Base-by-base conservation (phyloP, 1,140 invertebrate genomes). In the Heliconius eleuchia region DNA sequence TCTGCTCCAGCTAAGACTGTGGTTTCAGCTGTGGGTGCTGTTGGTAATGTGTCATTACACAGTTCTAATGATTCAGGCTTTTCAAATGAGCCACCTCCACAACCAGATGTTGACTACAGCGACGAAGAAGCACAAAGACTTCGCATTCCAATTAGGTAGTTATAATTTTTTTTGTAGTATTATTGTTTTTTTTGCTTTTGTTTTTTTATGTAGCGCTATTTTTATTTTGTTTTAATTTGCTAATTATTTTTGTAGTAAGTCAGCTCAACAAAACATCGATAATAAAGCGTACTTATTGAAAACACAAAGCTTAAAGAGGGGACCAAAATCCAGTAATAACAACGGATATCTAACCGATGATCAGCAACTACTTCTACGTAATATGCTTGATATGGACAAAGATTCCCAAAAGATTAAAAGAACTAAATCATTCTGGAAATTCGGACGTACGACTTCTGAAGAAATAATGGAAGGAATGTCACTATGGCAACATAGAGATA, bases 41-140 rank as follows among this genome's bases (percentile, higher is more conserved):
- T 96, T 46, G 96, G 96, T 73, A 97, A 97, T 87, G 97, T 97
- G 13, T 97, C 97, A 30, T 95, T 98, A 75, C 97, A 98, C 90
- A 98, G 97, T 89, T 98, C 97, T 88, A 98, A 98, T 92, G 98
- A 98, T 93, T 98, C 97, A 85, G 98, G 98, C 37, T 98, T 98
- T 89, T 98, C 97, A 86, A 98, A 98, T 87, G 98, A 98, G 87
- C 97, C 97, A 13, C 97, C 98, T 5, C 97, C 97, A 30, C 97
- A 98, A 86, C 98, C 98, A 1, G 97, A 98, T 93, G 96, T 98
- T 80, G 98, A 98, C 92, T 98, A 98, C 91, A 98, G 97, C 60
- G 98, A 98, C 88, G 97, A 98, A 92, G 98, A 98, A 85, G 96
- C 96, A 30, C 94, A 95, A 81, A 89, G 96, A 82, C 95, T 95